Conservation (phyloP, 2,113 vertebrate species). For the Rhombomys opimus region DNA sequence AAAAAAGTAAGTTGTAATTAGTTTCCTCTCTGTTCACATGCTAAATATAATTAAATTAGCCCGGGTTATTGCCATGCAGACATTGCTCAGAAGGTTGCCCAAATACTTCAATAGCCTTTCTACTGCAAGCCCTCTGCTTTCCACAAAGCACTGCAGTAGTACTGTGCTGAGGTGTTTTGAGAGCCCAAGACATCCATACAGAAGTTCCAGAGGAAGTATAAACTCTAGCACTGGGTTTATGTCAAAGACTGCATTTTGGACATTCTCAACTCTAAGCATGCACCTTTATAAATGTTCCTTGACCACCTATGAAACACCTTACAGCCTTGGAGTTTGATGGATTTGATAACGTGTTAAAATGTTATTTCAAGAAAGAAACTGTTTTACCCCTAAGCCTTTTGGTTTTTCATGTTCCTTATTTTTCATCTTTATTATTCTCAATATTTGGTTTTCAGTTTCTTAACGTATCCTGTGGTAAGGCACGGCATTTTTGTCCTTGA, state of each 20-base stretch:
- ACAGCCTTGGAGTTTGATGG: constrained; percentile 39
- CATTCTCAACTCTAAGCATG: constrained; percentile 1
- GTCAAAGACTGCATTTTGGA: constrained; percentile 27
- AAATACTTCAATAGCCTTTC: constrained; percentile 27
- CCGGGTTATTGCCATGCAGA: constrained; percentile 39
- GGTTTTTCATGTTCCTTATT: constrained; percentile 64
- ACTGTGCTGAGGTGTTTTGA: background rate
- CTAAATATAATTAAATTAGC: constrained; percentile 63
- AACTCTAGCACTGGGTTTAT: constrained; percentile 22
- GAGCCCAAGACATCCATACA: background rate
- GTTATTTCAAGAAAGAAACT: constrained; percentile 62
- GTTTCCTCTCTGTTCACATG: constrained; percentile 40
- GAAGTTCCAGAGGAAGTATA: constrained; percentile 13
- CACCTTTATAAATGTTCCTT: constrained; percentile 52
- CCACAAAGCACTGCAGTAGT: background rate
- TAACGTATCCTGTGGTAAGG: constrained; percentile 76
- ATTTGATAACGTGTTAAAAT: constrained; percentile 68
- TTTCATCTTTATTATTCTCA: constrained; percentile 81
- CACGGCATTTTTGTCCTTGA: constrained; percentile 85
- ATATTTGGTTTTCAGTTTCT: constrained; percentile 81
- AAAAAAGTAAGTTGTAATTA: constrained; percentile 36
- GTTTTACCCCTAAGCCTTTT: constrained; percentile 54
- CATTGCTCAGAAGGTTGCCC: constrained; percentile 18
- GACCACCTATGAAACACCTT: background rate
- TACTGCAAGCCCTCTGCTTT: constrained; percentile 15